Percentiles rank a stretch among this genome's conserved stretches.
These are phyloP conservation scores for Nesoenas mayeri DNA, from an alignment of 2,113 vertebrate species.

Conservation along the genomic window DNA sequence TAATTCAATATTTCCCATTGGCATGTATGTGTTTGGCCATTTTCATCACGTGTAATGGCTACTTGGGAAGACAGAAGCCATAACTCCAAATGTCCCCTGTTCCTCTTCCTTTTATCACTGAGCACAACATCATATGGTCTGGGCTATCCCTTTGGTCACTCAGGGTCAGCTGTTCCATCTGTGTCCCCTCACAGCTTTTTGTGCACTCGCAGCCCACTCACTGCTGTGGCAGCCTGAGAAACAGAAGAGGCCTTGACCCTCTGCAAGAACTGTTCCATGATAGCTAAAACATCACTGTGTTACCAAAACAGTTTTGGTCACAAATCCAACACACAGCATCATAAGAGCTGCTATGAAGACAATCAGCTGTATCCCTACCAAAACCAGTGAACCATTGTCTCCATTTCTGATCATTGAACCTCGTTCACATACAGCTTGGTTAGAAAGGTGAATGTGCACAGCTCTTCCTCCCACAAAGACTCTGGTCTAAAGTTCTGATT, in stretches of 20 bases:
- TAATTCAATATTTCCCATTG: not conserved
- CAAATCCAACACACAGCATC: not conserved
- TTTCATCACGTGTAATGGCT: not conserved
- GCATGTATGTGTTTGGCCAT: not conserved
- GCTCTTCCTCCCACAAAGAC: not conserved
- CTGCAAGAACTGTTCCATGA: not conserved
- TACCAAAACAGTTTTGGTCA: not conserved
- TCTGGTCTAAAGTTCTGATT: not conserved
- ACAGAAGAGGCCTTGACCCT: not conserved
- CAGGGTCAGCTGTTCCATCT: not conserved
- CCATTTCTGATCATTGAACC: not conserved
- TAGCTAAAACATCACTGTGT: not conserved
- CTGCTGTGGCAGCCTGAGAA: accelerated
- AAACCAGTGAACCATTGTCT: not conserved
- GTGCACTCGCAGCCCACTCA: accelerated
- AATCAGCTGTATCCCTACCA: not conserved
- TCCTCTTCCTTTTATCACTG: not conserved
- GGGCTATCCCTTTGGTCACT: not conserved
- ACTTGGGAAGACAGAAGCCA: not conserved
- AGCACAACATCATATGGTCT: accelerated
- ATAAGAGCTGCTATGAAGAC: not conserved
- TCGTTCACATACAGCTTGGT: not conserved
- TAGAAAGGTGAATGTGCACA: not conserved
- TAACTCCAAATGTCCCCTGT: accelerated
- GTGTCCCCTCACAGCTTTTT: no score